Conservation (phyloP, 2,888 invertebrate genomes). For the Matsumyia berberina region DNA sequence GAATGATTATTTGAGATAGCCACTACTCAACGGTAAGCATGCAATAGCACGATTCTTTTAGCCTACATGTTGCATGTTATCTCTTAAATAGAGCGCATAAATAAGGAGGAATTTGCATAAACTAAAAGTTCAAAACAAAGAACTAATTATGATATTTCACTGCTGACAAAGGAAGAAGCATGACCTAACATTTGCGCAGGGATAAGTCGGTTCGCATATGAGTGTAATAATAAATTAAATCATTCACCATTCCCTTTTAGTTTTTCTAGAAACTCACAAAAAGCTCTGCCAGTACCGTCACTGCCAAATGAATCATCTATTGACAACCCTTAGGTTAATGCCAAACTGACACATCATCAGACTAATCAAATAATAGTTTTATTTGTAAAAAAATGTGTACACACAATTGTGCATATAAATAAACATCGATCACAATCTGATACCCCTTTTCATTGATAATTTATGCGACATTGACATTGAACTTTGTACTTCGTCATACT, state of each 20-base stretch:
- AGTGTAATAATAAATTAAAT: too few species aligned
- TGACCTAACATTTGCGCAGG: not conserved
- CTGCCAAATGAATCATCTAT: too few species aligned
- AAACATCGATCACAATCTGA: slow-evolving; percentile 6
- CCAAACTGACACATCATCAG: too few species aligned
- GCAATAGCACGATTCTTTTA: not conserved
- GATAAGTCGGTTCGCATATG: too few species aligned
- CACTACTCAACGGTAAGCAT: not conserved
- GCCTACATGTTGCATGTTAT: not conserved
- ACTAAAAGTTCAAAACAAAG: not conserved
- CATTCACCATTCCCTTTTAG: too few species aligned
- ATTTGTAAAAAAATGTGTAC: too few species aligned
- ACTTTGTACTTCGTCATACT: slow-evolving; percentile 51
- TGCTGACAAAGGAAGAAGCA: not conserved
- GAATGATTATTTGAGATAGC: not conserved
- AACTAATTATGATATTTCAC: not conserved
- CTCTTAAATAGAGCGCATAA: not conserved
- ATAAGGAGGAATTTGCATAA: not conserved
- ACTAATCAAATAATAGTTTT: too few species aligned
- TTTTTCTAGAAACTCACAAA: too few species aligned
- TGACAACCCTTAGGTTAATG: too few species aligned
- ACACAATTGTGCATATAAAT: too few species aligned
- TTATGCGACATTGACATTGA: slow-evolving; percentile 64
- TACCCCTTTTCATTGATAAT: slow-evolving; percentile 32
- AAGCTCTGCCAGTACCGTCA: too few species aligned